phyloP scores from a whole-genome alignment of 2,888 invertebrate genomes.

The Andrena marginata region DNA sequence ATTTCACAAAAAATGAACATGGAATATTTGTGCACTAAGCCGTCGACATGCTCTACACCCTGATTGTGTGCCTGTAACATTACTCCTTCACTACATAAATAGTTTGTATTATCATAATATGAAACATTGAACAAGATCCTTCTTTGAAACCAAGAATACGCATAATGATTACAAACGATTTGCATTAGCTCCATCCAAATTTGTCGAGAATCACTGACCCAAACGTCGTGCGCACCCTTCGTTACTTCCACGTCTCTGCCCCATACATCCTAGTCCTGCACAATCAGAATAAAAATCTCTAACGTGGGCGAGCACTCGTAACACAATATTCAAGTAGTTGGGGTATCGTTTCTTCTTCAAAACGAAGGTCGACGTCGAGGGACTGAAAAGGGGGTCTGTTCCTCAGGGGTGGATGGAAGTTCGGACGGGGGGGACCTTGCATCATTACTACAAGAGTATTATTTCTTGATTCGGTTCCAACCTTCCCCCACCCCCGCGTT shows the following conservation, averaged over 20 bases:
- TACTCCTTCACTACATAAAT: too few relatives aligned
- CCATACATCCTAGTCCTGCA: background rate
- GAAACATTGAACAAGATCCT: too few relatives aligned
- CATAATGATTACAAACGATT: too few relatives aligned
- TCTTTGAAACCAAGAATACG: too few relatives aligned
- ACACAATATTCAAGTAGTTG: constrained; percentile 42
- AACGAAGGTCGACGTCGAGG: constrained; percentile 43
- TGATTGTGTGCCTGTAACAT: too few relatives aligned
- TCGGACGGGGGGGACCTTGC: constrained; percentile 61
- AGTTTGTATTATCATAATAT: too few relatives aligned
- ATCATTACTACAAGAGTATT: constrained; percentile 80
- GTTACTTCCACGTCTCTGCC: background rate
- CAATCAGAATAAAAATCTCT: constrained; percentile 19
- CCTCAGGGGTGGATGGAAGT: constrained; percentile 58
- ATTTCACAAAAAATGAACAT: too few relatives aligned
- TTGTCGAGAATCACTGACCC: too few relatives aligned
- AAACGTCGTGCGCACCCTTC: background rate
- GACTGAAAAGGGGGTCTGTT: constrained; percentile 53
- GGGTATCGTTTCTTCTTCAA: constrained; percentile 64
- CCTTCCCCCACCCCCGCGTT: constrained; percentile 28
- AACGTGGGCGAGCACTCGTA: background rate
- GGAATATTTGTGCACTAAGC: too few relatives aligned
- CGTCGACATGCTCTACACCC: too few relatives aligned
- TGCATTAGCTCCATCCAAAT: too few relatives aligned
- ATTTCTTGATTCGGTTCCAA: constrained; percentile 80